phyloP scores from a whole-genome alignment of 1,140 invertebrate genomes.

The Colletes gigas region DNA sequence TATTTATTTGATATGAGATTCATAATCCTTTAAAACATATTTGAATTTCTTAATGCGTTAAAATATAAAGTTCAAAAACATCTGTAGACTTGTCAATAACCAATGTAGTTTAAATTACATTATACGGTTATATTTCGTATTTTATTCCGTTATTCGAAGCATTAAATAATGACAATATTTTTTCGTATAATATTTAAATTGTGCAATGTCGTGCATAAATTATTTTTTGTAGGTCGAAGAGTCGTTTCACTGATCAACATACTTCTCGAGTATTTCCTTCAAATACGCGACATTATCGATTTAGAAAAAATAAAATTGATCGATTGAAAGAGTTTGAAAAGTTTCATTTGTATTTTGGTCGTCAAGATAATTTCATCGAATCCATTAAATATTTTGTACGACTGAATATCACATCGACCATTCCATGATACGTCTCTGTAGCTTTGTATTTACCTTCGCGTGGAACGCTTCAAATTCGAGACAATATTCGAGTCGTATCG shows the following conservation, averaged over 20 bases:
- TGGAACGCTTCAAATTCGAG: not conserved
- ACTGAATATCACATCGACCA: not conserved
- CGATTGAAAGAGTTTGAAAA: not conserved
- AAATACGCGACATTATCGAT: not conserved
- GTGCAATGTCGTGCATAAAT: not conserved
- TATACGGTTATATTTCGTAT: not conserved
- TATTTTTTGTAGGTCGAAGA: not conserved
- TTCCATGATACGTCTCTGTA: not conserved
- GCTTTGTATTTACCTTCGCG: not conserved
- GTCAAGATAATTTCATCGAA: not conserved
- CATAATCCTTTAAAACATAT: too few relatives aligned
- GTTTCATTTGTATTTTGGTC: not conserved
- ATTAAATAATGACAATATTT: not conserved
- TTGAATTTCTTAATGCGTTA: too few relatives aligned
- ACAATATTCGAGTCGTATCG: not conserved
- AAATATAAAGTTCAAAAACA: too few relatives aligned
- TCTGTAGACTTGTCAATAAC: not conserved
- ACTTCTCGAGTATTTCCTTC: not conserved
- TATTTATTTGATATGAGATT: too few relatives aligned
- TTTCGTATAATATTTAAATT: not conserved
- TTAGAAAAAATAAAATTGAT: not conserved
- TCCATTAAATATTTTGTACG: not conserved
- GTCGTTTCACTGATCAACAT: not conserved
- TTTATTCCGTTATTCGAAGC: not conserved
- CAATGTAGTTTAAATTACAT: not conserved